These are phyloP conservation scores for Podarcis raffonei DNA, from an alignment of 2,113 vertebrate species.

Conservation along the genomic window DNA sequence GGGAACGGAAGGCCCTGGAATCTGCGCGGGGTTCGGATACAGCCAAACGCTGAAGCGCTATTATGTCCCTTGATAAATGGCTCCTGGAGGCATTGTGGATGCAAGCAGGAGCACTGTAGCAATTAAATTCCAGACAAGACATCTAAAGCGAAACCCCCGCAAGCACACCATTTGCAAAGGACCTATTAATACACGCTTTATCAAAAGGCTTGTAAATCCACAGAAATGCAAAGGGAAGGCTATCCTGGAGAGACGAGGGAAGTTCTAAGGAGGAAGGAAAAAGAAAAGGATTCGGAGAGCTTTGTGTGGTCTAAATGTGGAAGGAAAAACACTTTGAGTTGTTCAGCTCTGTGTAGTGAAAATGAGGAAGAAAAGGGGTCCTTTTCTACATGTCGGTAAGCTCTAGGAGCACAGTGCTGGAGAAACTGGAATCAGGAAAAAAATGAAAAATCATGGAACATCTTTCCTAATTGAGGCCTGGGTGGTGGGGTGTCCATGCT, in stretches of 20 bases:
- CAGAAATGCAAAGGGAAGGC: neutral
- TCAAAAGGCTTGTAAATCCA: constrained; percentile 39
- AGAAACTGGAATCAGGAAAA: neutral
- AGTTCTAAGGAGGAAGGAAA: neutral
- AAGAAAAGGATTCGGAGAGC: neutral
- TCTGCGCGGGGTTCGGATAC: neutral
- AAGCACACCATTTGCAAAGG: constrained; percentile 6
- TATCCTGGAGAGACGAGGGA: constrained; percentile 28
- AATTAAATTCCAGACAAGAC: constrained; percentile 20
- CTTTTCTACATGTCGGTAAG: neutral
- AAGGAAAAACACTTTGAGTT: neutral
- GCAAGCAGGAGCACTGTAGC: neutral
- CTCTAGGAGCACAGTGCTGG: neutral
- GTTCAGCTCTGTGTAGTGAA: neutral
- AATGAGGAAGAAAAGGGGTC: neutral
- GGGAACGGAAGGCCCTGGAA: constrained; percentile 22
- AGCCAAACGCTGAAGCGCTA: neutral
- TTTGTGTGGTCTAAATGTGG: neutral
- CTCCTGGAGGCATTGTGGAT: constrained; percentile 20
- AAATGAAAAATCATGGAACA: neutral
- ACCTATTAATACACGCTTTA: constrained; percentile 19
- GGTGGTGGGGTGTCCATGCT: neutral
- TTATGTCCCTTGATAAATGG: constrained; percentile 17
- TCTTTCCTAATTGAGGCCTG: neutral
- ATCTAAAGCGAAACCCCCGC: neutral